A percentile compares a stretch with the other conserved stretches of the same genome.
phyloP scores from a whole-genome alignment of 2,797 vertebrate genomes.

The Hemibagrus guttatus region DNA sequence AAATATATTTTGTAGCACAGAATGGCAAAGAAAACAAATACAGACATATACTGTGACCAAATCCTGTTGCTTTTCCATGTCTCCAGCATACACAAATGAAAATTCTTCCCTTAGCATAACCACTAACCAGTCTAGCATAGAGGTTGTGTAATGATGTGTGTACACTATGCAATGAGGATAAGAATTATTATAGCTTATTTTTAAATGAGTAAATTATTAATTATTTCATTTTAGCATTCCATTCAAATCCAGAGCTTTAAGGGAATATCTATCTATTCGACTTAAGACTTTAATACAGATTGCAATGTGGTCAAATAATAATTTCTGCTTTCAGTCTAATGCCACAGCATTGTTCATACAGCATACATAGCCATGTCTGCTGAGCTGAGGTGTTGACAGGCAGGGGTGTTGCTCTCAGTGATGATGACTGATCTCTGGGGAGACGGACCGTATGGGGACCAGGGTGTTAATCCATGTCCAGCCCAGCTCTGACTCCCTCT shows the following conservation, averaged over 20 bases:
- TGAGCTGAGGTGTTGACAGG: slow-evolving; percentile 58
- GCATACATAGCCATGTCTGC: slow-evolving; percentile 48
- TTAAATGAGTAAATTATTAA: no score
- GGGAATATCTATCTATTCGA: background rate
- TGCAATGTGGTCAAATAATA: background rate
- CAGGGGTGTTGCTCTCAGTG: slow-evolving; percentile 41
- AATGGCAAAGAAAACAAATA: slow-evolving; percentile 47
- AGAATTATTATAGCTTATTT: no score
- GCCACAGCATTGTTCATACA: background rate
- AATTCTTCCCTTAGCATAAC: background rate
- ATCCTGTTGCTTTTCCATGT: slow-evolving; percentile 25
- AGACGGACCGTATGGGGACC: slow-evolving; percentile 41
- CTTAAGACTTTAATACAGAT: background rate
- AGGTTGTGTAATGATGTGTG: slow-evolving; percentile 1
- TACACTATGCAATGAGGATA: slow-evolving; percentile 9
- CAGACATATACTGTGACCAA: slow-evolving; percentile 36
- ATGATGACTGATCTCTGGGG: slow-evolving; percentile 58
- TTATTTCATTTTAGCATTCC: background rate
- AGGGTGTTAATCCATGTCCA: slow-evolving; percentile 59
- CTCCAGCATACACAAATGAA: slow-evolving; percentile 1
- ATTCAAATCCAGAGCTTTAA: background rate
- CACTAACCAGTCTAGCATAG: slow-evolving; percentile 7
- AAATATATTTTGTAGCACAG: slow-evolving; percentile 68
- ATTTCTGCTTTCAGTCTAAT: slow-evolving; percentile 5
- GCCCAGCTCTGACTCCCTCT: slow-evolving; percentile 42